These are phyloP conservation scores for Dugesia japonica DNA, from an alignment of 2,888 invertebrate genomes.

Conservation along the genomic window DNA sequence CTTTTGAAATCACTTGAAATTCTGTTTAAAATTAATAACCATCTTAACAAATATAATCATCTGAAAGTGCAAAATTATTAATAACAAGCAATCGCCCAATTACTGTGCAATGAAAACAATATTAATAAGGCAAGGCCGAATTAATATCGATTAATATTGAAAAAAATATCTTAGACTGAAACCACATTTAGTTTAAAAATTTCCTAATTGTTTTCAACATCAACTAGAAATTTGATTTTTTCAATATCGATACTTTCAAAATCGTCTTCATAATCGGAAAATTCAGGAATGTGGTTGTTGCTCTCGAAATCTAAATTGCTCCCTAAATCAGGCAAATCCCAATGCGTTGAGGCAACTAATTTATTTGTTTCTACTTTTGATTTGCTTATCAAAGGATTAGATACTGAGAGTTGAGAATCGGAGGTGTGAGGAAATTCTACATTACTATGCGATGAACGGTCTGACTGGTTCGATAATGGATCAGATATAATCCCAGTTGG, in stretches of 20 bases:
- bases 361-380: background rate
- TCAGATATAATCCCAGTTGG: constrained; percentile 1
- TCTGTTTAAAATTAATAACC: constrained; percentile 1
- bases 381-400: background rate
- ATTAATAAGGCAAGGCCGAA: constrained; percentile 14
- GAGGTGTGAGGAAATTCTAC: background rate
- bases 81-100: background rate
- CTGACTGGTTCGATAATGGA: background rate
- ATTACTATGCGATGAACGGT: background rate
- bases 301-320: constrained; percentile 10
- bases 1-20: background rate
- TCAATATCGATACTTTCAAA: constrained; percentile 4
- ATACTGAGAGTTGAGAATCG: background rate
- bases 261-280: constrained; percentile 13
- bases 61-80: constrained; percentile 3
- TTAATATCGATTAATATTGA: background rate
- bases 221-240: constrained; percentile 9
- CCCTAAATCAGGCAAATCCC: constrained; percentile 10
- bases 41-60: constrained; percentile 3
- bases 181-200: too few species aligned
- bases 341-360: background rate
- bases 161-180: background rate
- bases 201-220: background rate
- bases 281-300: constrained; percentile 1
- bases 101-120: background rate